Conservation (phyloP, 2,113 vertebrate genomes). For the Carassius gibelio region DNA sequence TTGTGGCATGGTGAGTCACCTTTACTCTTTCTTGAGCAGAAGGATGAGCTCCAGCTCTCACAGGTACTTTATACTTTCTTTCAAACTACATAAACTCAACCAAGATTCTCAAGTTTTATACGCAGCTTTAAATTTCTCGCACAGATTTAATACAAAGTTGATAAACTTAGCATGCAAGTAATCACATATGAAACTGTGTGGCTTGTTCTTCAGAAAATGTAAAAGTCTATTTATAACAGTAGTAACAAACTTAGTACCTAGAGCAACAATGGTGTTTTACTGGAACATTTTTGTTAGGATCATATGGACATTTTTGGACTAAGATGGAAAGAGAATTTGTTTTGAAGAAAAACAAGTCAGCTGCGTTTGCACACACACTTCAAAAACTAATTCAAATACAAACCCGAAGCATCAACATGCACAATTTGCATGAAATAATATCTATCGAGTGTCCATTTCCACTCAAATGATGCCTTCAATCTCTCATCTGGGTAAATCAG, state of each 20-base stretch:
- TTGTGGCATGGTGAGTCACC: conserved; percentile 48
- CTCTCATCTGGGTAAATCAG: conserved; percentile 30
- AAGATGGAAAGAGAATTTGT: background rate
- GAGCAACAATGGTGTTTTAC: background rate
- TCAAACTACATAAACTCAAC: background rate
- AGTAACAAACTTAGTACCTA: background rate
- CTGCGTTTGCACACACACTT: background rate
- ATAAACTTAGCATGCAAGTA: background rate
- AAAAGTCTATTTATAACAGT: background rate
- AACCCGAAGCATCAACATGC: background rate
- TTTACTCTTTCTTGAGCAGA: conserved; percentile 29
- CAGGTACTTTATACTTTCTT: conserved; percentile 3
- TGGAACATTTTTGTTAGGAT: background rate
- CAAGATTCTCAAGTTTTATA: background rate
- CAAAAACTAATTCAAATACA: conserved; percentile 1
- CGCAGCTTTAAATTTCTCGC: background rate
- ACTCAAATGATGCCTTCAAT: background rate
- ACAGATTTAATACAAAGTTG: background rate
- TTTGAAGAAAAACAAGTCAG: background rate
- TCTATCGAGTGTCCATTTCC: conserved; percentile 25
- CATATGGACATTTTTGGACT: background rate
- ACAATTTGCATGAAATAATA: conserved; percentile 51
- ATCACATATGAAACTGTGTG: background rate
- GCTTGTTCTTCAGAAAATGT: background rate
- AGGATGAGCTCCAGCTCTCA: conserved; percentile 7